Percentiles rank a stretch among this genome's conserved stretches.
Conservation (phyloP, 2,797 vertebrate species). For the Emydoidea blandingii region DNA sequence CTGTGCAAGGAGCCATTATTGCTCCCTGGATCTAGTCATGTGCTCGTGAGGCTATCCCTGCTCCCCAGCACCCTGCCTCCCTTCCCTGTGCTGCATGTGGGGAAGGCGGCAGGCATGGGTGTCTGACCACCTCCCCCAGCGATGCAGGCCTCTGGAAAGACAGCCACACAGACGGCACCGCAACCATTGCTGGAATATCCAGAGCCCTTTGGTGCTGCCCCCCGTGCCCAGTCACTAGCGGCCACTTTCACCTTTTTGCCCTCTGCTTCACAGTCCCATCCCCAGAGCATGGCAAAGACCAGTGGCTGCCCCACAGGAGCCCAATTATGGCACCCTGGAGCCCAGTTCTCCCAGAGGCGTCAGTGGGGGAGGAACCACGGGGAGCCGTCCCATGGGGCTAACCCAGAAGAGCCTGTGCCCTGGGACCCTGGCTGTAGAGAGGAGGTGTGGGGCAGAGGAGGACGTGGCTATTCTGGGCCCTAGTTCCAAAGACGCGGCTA, state of each 20-base stretch:
- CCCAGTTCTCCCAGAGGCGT: not conserved
- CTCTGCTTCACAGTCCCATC: fast-evolving
- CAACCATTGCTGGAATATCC: not conserved
- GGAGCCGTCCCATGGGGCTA: not conserved
- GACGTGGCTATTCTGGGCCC: not conserved
- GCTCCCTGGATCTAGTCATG: not conserved
- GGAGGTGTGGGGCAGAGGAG: not conserved
- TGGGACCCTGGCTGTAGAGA: not conserved
- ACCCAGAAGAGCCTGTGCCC: not conserved
- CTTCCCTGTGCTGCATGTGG: not conserved
- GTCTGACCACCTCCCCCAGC: not conserved
- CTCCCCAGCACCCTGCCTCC: too few relatives aligned
- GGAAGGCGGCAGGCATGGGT: not conserved
- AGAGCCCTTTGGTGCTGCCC: not conserved
- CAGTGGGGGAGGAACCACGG: not conserved
- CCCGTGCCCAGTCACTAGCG: too few relatives aligned
- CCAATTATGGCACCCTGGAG: not conserved
- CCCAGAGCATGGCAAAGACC: not conserved
- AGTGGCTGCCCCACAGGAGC: not conserved
- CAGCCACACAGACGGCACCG: too few relatives aligned
- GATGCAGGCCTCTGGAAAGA: not conserved
- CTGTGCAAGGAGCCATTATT: not conserved
- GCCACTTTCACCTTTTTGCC: not conserved
- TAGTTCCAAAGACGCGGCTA: not conserved
- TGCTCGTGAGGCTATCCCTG: not conserved